Evolutionary conservation across 2,888 invertebrate species (phyloP), one percentile per base, ranked within the genome.

Genomic region (Scaptomyza cyrtandrae): DNA sequence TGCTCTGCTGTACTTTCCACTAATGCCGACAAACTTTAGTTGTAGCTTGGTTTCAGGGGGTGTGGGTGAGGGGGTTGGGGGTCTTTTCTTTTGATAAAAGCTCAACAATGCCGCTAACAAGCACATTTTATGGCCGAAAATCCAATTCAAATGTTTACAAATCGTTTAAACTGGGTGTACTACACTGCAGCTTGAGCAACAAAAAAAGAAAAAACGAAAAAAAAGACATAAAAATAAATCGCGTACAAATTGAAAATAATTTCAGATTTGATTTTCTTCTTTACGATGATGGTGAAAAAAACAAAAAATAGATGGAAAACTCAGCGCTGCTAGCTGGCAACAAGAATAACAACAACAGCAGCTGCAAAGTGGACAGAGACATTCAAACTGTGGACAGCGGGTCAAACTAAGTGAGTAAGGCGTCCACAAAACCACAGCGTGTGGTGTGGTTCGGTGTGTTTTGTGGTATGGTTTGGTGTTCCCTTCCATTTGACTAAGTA

Each of bases 171-270:
- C 87, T 77, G 76, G 45, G 63, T 68, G 73, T 53, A 65, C 65
- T 53, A 65, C 69, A 57, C 53, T 79, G 48, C 39, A 37, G 14
- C 35, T 58, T 29, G 52, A 48, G 29, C 33, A 33, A 9, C 33
- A 33, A 33, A 10, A 33, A 33, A 33, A 10, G 2, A 19, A 19
- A 9, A 31, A 0, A 27, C 48, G 35, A 39, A 14, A 62, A 62
- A 60, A 84, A 84, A 86, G 85, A 86, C 89, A 90, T 90, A 86
- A 90, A 90, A 91, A 75, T 90, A 90, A 91, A 90, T 90, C 90
- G 90, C 88, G 80, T 87, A 91, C 91, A 90, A 90, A 90, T 90
- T 91, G 91, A 90, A 90, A 88, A 89, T 90, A 89, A 91, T 90
- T 90, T 90, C 79, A 69, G 89, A 85, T 90, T 89, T 90, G 88